Evolutionary conservation across 2,888 invertebrate genomes (phyloP).

Genomic region (Agrotis puta): DNA sequence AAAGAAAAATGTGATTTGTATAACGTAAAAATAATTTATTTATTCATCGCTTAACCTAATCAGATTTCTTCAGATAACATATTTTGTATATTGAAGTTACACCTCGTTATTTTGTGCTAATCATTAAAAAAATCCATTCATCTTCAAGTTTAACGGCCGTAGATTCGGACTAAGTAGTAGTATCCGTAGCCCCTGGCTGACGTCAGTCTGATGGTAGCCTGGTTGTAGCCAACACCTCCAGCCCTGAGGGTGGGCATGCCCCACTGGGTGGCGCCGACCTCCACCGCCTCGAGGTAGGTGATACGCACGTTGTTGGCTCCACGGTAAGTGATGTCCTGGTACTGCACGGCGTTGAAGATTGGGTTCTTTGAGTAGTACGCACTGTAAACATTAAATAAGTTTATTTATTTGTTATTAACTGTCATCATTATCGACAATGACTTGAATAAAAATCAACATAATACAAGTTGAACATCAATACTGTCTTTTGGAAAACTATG

Average conservation of each 20-base stretch:
- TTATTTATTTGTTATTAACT: too few species aligned
- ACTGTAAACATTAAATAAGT: too few species aligned
- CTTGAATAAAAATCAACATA: too few species aligned
- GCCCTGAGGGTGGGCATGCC: slow-evolving; percentile 71
- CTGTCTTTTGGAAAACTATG: not conserved
- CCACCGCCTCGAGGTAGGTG: slow-evolving; percentile 74
- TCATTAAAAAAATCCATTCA: not conserved
- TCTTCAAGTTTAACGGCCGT: slow-evolving; percentile 73
- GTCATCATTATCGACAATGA: too few species aligned
- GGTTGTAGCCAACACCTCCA: slow-evolving; percentile 75
- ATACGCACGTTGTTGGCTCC: slow-evolving; percentile 76
- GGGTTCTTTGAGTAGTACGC: slow-evolving; percentile 61
- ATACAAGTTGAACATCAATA: too few species aligned
- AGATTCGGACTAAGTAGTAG: slow-evolving; percentile 79
- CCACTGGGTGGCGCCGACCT: slow-evolving; percentile 79
- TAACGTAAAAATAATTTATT: not conserved
- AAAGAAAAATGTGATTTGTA: not conserved
- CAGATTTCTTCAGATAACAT: not conserved
- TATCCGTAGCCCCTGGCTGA: slow-evolving; percentile 79
- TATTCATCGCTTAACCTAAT: slow-evolving; percentile 1
- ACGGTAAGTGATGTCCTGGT: slow-evolving; percentile 78
- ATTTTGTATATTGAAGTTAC: too few species aligned
- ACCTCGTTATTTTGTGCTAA: too few species aligned
- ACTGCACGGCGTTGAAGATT: slow-evolving; percentile 74
- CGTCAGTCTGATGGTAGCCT: slow-evolving; percentile 78